Percentiles rank a stretch among this genome's conserved stretches.
phyloP scores from a whole-genome alignment of 1,140 invertebrate species.

The Drosophila gunungcola region DNA sequence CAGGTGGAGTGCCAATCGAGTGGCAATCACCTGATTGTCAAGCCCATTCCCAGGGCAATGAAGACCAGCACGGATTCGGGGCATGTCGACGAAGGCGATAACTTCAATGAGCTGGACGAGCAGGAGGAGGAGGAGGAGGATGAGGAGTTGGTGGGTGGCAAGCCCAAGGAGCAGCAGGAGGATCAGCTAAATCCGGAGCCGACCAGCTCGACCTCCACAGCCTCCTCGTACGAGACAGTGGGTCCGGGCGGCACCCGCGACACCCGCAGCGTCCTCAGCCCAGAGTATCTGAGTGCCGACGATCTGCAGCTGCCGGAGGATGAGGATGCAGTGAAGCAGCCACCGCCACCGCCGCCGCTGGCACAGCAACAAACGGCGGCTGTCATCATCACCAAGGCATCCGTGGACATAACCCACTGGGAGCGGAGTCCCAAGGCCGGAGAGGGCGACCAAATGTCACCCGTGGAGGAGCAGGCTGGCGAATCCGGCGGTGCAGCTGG shows the following conservation, averaged over 20 bases:
- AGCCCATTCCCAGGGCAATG: conserved; percentile 78
- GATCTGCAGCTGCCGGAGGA: conserved; percentile 71
- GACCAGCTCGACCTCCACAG: conserved; percentile 75
- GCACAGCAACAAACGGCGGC: conserved; percentile 70
- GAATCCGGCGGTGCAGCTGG: conserved; percentile 10
- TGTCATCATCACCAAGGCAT: conserved; percentile 89
- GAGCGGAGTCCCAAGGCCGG: conserved; percentile 73
- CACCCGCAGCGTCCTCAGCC: conserved; percentile 64
- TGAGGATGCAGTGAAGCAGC: conserved; percentile 37
- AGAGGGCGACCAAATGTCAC: conserved; percentile 70
- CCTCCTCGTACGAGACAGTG: conserved; percentile 83
- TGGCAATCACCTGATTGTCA: conserved; percentile 57
- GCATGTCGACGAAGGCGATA: conserved; percentile 85
- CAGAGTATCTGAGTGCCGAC: conserved; percentile 78
- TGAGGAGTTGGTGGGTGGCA: conserved; percentile 1
- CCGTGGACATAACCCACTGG: conserved; percentile 87
- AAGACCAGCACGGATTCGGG: conserved; percentile 84
- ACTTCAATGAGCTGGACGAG: conserved; percentile 66
- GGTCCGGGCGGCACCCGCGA: conserved; percentile 49
- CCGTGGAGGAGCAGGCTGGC: conserved; percentile 52
- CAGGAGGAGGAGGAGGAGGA: conserved; percentile 18
- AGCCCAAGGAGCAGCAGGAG: background rate
- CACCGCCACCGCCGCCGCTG: conserved; percentile 12
- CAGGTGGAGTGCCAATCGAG: conserved; percentile 36
- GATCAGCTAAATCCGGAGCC: conserved; percentile 27